phyloP scores from a whole-genome alignment of 1,140 invertebrate genomes.

The Anadara kagoshimensis region DNA sequence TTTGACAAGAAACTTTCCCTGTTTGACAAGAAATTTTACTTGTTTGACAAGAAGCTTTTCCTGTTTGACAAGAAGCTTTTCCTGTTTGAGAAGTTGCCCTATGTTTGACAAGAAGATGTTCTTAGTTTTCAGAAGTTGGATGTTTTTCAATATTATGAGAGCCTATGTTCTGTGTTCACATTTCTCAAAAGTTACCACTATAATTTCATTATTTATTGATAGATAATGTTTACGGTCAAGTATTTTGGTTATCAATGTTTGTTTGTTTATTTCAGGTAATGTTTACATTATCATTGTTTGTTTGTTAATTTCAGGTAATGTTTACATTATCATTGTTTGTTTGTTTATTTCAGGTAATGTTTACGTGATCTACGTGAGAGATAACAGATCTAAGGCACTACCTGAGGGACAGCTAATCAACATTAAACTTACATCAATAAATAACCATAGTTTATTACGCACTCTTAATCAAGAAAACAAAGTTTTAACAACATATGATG shows the following conservation, averaged over 20 bases:
- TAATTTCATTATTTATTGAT: background rate
- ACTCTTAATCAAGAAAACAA: background rate
- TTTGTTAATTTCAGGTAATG: background rate
- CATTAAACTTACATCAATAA: background rate
- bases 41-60: no score
- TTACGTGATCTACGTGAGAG: conserved; percentile 21
- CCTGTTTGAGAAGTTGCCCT: no score
- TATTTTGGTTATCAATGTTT: background rate
- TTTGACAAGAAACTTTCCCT: no score
- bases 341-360: no score
- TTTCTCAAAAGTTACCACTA: background rate
- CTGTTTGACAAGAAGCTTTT: no score
- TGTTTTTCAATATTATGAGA: background rate
- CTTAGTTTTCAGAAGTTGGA: no score
- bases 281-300: background rate
- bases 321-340: conserved; percentile 32
- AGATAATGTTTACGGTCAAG: background rate
- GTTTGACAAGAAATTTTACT: no score
- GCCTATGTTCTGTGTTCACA: background rate
- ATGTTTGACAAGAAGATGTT: no score
- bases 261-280: no score
- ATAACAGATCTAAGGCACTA: conserved; percentile 13
- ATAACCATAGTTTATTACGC: background rate
- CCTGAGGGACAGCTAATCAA: background rate
- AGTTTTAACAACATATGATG: conserved; percentile 4